Evolutionary conservation across 2,113 vertebrate genomes (phyloP), one percentile per base, ranked within the genome.

Genomic region (Sinocyclocheilus anshuiensis): DNA sequence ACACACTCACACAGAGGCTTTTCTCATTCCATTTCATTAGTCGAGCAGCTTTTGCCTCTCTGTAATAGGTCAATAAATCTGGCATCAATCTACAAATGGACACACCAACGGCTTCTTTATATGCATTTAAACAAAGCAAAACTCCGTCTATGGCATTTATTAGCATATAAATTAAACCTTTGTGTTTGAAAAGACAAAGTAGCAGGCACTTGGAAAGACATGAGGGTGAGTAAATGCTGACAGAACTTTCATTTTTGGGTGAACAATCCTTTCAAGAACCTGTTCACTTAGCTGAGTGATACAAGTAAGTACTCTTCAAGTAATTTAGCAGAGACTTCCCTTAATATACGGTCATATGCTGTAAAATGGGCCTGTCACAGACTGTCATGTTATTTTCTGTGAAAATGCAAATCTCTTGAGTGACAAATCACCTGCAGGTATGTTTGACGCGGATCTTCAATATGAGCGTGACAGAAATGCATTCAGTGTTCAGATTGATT

Each of bases 371-470:
- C 36, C 78, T 63, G 78, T 63, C 78, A 45, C 16, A 16, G 15
- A 36, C 57, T 45, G 57, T 81, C 57, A 63, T 63, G 36, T 63
- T 63, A 7, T 16, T 45, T 59, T 36, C 29, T 79, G 8, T 26
- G 15, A 20, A n/a, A 16, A 50, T 26, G 39, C n/a, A 81, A 42
- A 69, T 29, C 22, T 6, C 11, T 42, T 8, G 36, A 13, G 20
- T 81, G 79, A 81, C 79, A 81, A 81, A 81, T 81, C 79, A 48
- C n/a, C 61, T 26, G 80, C 63, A 81, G 63, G 24, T 48, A 24
- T 15, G 15, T 53, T 29, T 82, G 59, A 69, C 22, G 36, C 22
- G 22, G 33, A 67, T 59, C 18, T 83, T 83, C 65, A 83, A 9
- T 83, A 55, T 55, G 45, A n/a, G 55, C 81, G 16, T 2, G 48